These are phyloP conservation scores for Sminthurinus aureus DNA, from an alignment of 2,888 invertebrate genomes.

Conservation along the genomic window DNA sequence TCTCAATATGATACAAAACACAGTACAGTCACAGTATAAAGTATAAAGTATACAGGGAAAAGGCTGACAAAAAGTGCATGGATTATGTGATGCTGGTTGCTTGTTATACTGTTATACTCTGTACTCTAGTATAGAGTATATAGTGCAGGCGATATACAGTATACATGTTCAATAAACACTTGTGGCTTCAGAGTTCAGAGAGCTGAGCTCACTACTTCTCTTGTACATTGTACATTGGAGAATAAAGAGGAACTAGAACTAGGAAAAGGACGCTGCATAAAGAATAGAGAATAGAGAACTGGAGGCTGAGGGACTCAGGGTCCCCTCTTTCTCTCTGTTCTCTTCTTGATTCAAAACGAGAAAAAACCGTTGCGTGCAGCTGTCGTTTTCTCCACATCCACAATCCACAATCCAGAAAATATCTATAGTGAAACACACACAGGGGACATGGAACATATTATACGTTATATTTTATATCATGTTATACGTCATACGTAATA, in stretches of 20 bases:
- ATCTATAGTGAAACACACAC: neutral
- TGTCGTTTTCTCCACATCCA: constrained; percentile 30
- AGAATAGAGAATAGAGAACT: neutral
- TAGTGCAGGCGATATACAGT: too few relatives aligned
- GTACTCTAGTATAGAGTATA: too few relatives aligned
- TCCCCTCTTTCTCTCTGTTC: constrained; percentile 22
- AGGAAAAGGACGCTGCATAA: neutral
- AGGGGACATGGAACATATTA: neutral
- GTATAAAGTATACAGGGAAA: too few relatives aligned
- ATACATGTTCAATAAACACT: constrained; percentile 32
- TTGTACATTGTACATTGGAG: neutral
- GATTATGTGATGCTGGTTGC: too few relatives aligned
- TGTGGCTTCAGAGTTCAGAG: constrained; percentile 27
- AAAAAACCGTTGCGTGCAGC: constrained; percentile 45
- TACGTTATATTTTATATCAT: too few relatives aligned
- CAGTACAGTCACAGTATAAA: neutral
- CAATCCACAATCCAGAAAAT: neutral
- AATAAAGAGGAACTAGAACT: neutral
- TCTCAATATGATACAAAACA: too few relatives aligned
- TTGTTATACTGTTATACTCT: too few relatives aligned
- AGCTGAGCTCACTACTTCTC: constrained; percentile 4
- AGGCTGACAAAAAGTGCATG: too few relatives aligned
- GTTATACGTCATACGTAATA: too few relatives aligned
- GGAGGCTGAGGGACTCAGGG: constrained; percentile 19
- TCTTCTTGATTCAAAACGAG: neutral